Percentiles rank a stretch among this genome's conserved stretches.
Evolutionary conservation across 2,113 vertebrate species (phyloP).

Genomic region (Myanophis thanlyinensis): DNA sequence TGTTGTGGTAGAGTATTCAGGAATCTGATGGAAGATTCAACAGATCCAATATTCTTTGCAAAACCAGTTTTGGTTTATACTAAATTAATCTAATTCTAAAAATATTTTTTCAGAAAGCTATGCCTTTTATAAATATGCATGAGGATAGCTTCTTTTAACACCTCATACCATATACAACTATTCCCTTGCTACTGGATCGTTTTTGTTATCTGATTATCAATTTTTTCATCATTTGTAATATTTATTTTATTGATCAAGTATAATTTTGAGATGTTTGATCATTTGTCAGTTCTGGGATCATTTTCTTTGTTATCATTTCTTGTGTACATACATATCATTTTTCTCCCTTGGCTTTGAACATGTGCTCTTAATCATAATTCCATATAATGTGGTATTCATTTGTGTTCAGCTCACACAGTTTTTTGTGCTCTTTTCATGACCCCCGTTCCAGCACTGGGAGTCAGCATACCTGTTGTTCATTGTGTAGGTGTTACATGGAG

Average conservation of each 20-base stretch:
- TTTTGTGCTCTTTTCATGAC: conserved; percentile 40
- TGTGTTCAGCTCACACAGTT: conserved; percentile 47
- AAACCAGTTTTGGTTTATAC: conserved; percentile 49
- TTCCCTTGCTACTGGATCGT: conserved; percentile 38
- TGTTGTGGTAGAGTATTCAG: conserved; percentile 56
- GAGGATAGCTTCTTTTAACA: conserved; percentile 48
- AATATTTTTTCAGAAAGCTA: conserved; percentile 36
- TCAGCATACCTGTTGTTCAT: conserved; percentile 20
- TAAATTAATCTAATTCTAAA: conserved; percentile 36
- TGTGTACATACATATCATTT: conserved; percentile 37
- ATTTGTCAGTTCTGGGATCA: conserved; percentile 25
- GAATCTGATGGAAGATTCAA: conserved; percentile 51
- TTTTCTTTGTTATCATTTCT: conserved; percentile 37
- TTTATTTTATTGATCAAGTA: background rate
- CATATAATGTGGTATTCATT: conserved; percentile 16
- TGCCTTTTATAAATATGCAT: conserved; percentile 43
- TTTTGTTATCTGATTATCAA: conserved; percentile 23
- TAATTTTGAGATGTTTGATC: background rate
- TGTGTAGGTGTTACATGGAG: conserved; percentile 23
- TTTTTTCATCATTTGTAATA: background rate
- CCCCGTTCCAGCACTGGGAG: conserved; percentile 32
- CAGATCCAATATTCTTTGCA: conserved; percentile 9
- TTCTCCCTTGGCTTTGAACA: conserved; percentile 40
- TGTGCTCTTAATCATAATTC: conserved; percentile 30
- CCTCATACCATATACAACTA: conserved; percentile 19